These are phyloP conservation scores for Spilogale gracilis DNA, from an alignment of 2,113 vertebrate species.

Conservation along the genomic window DNA sequence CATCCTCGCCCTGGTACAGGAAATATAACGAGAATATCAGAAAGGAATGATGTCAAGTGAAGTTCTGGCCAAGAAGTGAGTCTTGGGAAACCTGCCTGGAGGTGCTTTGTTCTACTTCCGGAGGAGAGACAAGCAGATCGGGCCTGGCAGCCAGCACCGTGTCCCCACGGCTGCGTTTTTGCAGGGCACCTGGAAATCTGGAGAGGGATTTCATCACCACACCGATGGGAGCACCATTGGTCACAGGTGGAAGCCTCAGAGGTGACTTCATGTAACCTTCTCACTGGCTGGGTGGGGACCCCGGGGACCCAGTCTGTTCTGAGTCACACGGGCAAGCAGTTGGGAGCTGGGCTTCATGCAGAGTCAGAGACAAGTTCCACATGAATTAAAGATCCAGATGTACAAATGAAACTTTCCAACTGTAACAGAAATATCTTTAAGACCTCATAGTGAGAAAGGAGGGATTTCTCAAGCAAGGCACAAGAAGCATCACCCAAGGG, in stretches of 20 bases:
- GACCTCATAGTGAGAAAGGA: neutral
- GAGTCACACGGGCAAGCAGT: neutral
- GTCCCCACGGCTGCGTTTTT: accelerated
- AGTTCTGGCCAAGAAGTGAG: neutral
- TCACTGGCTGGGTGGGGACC: neutral
- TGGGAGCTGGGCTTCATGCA: neutral
- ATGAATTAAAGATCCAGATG: neutral
- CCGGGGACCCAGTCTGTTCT: neutral
- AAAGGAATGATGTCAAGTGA: neutral
- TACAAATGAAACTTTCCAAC: neutral
- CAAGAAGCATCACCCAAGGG: neutral
- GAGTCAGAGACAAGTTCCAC: neutral
- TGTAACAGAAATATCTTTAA: neutral
- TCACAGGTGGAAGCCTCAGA: neutral
- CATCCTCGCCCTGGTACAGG: neutral
- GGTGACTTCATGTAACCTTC: neutral
- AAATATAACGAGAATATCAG: neutral
- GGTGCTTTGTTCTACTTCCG: neutral
- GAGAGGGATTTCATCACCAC: neutral
- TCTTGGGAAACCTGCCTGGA: neutral
- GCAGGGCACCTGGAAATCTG: neutral
- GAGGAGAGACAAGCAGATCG: neutral
- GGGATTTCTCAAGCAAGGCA: neutral
- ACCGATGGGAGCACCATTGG: neutral
- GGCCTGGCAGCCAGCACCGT: accelerated